Evolutionary conservation across 2,797 vertebrate genomes (phyloP).

Genomic region (Hapalemur alaotrensis): DNA sequence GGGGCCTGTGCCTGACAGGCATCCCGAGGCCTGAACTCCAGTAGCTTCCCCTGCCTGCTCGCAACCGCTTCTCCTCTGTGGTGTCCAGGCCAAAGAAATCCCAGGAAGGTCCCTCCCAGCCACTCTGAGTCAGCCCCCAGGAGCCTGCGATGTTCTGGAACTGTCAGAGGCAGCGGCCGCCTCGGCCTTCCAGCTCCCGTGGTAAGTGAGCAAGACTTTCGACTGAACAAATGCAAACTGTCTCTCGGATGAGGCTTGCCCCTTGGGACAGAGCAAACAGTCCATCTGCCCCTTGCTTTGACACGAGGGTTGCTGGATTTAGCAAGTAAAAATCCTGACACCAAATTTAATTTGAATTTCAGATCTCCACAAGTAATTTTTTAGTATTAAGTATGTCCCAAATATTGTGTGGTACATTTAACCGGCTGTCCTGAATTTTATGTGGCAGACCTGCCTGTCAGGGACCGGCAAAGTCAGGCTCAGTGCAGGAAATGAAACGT

Average conservation of each 20-base stretch:
- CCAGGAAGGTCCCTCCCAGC: neutral
- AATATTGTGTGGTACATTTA: neutral
- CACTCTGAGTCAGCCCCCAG: neutral
- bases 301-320: neutral
- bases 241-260: slow-evolving; percentile 14
- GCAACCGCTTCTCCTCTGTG: neutral
- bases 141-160: neutral
- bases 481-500: neutral
- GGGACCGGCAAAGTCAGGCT: neutral
- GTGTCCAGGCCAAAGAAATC: neutral
- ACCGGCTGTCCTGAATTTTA: neutral
- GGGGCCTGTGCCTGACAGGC: neutral
- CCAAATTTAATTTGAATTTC: neutral
- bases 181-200: neutral
- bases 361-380: neutral
- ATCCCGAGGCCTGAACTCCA: neutral
- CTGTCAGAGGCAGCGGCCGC: neutral
- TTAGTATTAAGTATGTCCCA: neutral
- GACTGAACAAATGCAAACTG: slow-evolving; percentile 13
- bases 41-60: neutral
- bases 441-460: neutral
- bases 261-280: slow-evolving; percentile 28
- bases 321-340: neutral
- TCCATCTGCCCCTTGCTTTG: slow-evolving; percentile 31
- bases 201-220: neutral